phyloP scores from a whole-genome alignment of 2,797 vertebrate species.

The Borostomias antarcticus region DNA sequence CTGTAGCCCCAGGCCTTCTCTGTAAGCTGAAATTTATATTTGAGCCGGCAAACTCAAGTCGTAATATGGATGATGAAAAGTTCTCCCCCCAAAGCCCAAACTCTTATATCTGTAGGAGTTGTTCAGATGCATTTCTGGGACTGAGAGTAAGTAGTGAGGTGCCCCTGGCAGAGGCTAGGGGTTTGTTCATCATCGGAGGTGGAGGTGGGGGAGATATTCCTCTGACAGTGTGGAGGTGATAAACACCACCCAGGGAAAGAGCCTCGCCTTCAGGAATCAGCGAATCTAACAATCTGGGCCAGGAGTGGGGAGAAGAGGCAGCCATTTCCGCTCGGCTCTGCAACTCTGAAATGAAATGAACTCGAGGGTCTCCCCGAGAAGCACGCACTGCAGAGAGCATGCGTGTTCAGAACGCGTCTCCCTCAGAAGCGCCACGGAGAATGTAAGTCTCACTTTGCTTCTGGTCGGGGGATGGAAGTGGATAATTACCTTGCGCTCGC shows the following conservation, averaged over 20 bases:
- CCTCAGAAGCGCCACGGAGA: constrained; percentile 57
- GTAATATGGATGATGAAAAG: constrained; percentile 46
- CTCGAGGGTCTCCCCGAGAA: too few relatives aligned
- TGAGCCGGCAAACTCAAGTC: constrained; percentile 32
- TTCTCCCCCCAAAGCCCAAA: constrained; percentile 27
- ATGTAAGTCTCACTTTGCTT: constrained; percentile 62
- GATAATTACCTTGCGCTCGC: constrained; percentile 67
- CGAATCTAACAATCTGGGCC: constrained; percentile 56
- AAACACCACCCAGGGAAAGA: constrained; percentile 58
- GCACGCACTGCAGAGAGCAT: too few relatives aligned
- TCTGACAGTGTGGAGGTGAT: constrained; percentile 57
- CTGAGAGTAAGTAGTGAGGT: constrained; percentile 17
- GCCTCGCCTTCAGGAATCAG: constrained; percentile 48
- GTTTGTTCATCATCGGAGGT: constrained; percentile 51
- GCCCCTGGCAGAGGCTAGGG: constrained; percentile 39
- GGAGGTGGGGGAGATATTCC: constrained; percentile 42
- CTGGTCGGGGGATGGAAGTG: constrained; percentile 52
- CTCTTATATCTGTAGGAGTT: constrained; percentile 41
- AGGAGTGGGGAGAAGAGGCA: constrained; percentile 45
- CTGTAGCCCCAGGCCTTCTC: constrained; percentile 24
- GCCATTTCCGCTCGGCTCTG: constrained; percentile 57
- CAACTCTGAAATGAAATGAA: constrained; percentile 74
- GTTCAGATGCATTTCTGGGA: constrained; percentile 30
- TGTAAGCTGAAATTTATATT: constrained; percentile 32
- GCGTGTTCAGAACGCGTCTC: too few relatives aligned